Base-by-base conservation (phyloP, 2,797 vertebrate species). In the Hydrolagus colliei region DNA sequence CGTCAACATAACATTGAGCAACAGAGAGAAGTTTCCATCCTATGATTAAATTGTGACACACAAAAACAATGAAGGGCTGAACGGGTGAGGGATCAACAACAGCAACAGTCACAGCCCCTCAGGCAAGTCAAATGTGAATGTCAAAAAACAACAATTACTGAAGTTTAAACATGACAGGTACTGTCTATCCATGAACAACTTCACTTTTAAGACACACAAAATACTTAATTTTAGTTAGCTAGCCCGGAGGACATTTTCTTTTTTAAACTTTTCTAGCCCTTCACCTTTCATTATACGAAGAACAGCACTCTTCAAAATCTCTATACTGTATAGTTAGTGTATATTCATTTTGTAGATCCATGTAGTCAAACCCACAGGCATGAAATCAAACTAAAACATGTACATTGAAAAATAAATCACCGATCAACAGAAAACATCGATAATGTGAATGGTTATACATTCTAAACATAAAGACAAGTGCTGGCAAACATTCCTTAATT, bases 381-480 rank as follows among this genome's bases (percentile, higher is more conserved):
- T 16, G 79, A 20, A 9, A 32, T 32, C 16, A 71, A 68, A 41
- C 41, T 52, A 10, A 18, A 62, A 14, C 32, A 68, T 35, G 4
- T n/a, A 71, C 63, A 68, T 35, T 68, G 20, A 82, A 78, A 80
- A 78, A 27, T 27, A 61, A 80, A 32, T 35, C 22, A 75, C 32
- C 35, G 18, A 41, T 13, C 12, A 52, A 76, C 74, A 76, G 65
- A 20, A 68, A 16, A 84, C 27, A 68, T 52, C 79, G 41, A 71
- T n/a, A 84, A 84, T 84, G 79, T 41, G 65, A 84, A 84, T 71
- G 79, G 79, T 71, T 84, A 84, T 18, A 84, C 68, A 84, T 80
- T 27, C 63, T 84, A 84, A 84, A 84, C 68, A 82, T 20, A 82
- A 32, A 80, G 61, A 20, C 65, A 84, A 84, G 79, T 71, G 79